phyloP scores from a whole-genome alignment of 2,888 invertebrate species.

The Oscheius sp. region DNA sequence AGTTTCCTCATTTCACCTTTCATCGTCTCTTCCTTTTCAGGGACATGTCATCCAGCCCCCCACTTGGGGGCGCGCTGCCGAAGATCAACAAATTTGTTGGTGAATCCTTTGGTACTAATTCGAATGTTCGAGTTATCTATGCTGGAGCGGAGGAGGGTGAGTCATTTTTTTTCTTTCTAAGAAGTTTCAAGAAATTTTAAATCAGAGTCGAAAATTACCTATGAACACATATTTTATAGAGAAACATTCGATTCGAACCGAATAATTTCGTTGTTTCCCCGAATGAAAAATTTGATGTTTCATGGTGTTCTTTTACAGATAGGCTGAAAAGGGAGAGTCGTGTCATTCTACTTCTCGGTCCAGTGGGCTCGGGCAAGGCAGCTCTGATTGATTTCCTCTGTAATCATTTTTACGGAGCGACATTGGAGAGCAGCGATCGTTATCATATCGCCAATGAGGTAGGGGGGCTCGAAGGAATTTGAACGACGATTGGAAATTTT shows the following conservation, averaged over 20 bases:
- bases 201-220: too few relatives aligned
- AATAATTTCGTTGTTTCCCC: too few relatives aligned
- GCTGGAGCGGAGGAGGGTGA: constrained; percentile 54
- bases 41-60: constrained; percentile 24
- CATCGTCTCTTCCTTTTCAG: constrained; percentile 9
- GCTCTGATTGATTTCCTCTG: constrained; percentile 60
- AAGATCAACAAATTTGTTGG: constrained; percentile 52
- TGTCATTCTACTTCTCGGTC: constrained; percentile 53
- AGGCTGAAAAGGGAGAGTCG: constrained; percentile 42
- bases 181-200: too few relatives aligned
- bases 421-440: constrained; percentile 35
- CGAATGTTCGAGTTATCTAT: constrained; percentile 52
- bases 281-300: too few relatives aligned
- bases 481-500: constrained; percentile 14
- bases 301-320: too few relatives aligned
- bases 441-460: constrained; percentile 60
- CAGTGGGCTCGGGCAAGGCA: constrained; percentile 48
- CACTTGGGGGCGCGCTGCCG: constrained; percentile 13
- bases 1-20: too few relatives aligned
- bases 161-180: background rate
- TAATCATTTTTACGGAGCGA: constrained; percentile 57
- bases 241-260: too few relatives aligned
- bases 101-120: constrained; percentile 50
- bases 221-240: too few relatives aligned
- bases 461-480: background rate